Percentiles rank a stretch among this genome's conserved stretches.
phyloP scores from a whole-genome alignment of 1,140 invertebrate genomes.

The Anastrepha ludens region DNA sequence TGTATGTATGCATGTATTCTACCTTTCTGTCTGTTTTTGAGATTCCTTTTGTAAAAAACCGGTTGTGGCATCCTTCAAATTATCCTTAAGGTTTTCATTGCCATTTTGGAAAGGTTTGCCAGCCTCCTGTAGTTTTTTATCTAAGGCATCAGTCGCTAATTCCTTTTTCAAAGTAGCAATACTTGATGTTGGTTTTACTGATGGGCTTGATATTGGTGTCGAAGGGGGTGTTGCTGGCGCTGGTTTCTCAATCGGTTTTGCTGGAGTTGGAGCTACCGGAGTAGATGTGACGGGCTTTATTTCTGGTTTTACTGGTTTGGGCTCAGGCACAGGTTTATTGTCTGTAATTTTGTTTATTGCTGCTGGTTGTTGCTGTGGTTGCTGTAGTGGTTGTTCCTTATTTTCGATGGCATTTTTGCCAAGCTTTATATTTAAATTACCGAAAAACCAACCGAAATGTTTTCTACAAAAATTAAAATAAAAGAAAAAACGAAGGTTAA shows the following conservation, averaged over 20 bases:
- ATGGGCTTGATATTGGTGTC: slow-evolving; percentile 57
- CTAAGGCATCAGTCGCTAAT: slow-evolving; percentile 55
- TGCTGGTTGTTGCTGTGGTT: slow-evolving; percentile 36
- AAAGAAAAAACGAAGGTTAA: slow-evolving; percentile 55
- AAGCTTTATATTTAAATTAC: slow-evolving; percentile 67
- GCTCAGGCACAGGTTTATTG: slow-evolving; percentile 58
- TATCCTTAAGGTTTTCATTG: slow-evolving; percentile 58
- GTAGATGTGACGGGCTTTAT: slow-evolving; percentile 53
- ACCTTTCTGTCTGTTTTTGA: slow-evolving; percentile 39
- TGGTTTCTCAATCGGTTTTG: slow-evolving; percentile 53
- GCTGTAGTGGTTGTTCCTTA: slow-evolving; percentile 60
- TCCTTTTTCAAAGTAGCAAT: slow-evolving; percentile 42
- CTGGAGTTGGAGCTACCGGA: slow-evolving; percentile 51
- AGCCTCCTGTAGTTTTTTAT: slow-evolving; percentile 62
- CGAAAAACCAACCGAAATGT: slow-evolving; percentile 68
- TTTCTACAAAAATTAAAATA: slow-evolving; percentile 64
- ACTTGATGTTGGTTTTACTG: slow-evolving; percentile 57
- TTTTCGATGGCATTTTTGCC: slow-evolving; percentile 65
- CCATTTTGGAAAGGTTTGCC: slow-evolving; percentile 59
- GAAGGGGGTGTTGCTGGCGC: slow-evolving; percentile 55
- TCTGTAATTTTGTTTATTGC: background rate
- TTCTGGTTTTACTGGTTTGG: slow-evolving; percentile 52
- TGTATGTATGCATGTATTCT: slow-evolving; percentile 4
- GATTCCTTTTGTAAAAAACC: slow-evolving; percentile 68
- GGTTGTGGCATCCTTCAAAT: slow-evolving; percentile 68